Percentiles rank a stretch among this genome's conserved stretches.
Evolutionary conservation across 1,140 invertebrate species (phyloP).

Genomic region (Drosophila nigrodunni): DNA sequence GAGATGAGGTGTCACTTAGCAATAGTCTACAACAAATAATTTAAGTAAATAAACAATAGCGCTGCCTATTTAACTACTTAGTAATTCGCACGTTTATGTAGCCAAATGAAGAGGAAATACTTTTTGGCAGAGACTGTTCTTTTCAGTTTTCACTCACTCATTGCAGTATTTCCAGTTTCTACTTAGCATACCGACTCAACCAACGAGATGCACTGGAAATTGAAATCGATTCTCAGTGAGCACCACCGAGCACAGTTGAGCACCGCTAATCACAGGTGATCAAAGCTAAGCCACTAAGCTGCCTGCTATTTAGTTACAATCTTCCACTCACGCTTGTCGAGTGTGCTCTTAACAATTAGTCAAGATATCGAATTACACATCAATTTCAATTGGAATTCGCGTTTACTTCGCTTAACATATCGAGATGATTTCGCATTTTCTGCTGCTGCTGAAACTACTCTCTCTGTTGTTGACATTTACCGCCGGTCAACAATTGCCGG

Average conservation of each 20-base stretch:
- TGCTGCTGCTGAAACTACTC: constrained; percentile 3
- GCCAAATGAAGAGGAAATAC: not conserved
- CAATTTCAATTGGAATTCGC: not conserved
- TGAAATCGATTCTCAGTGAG: not conserved
- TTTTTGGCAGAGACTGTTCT: not conserved
- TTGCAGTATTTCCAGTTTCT: constrained; percentile 71
- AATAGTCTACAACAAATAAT: constrained; percentile 8
- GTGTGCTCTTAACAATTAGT: constrained; percentile 33
- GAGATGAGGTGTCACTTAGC: not conserved
- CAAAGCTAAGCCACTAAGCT: not conserved
- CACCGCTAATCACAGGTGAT: not conserved
- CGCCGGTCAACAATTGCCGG: constrained; percentile 44
- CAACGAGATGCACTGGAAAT: not conserved
- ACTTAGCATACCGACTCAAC: constrained; percentile 31
- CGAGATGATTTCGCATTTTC: constrained; percentile 32
- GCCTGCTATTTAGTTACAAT: constrained; percentile 31
- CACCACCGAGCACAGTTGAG: not conserved
- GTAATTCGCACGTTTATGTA: constrained; percentile 15
- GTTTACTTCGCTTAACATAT: not conserved
- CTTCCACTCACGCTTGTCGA: constrained; percentile 29
- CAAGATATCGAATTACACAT: not conserved
- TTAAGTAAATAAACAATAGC: constrained; percentile 26
- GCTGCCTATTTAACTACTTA: constrained; percentile 39
- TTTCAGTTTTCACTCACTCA: constrained; percentile 1
- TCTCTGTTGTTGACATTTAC: constrained; percentile 1